Evolutionary conservation across 2,888 invertebrate species (phyloP), one percentile per base, ranked within the genome.

Genomic region (Tiliacea aurago): DNA sequence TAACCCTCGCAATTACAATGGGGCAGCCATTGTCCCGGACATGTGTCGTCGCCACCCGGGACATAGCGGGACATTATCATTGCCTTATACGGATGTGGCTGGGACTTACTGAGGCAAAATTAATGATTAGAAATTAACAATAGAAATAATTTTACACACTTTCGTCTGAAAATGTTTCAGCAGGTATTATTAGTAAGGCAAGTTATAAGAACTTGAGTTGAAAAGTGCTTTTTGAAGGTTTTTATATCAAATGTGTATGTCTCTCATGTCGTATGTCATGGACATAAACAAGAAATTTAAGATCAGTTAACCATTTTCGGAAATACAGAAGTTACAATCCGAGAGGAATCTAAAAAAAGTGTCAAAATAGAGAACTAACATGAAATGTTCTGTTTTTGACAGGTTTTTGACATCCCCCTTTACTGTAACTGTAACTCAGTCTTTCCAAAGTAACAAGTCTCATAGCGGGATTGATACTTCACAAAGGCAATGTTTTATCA

Each of bases 1-100:
- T 90, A 90, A 90, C 90, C 90, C 86, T 84, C 85, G 87, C 90
- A 91, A 91, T 90, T 90, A 90, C 90, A 89, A 90, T 88, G 83
- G 87, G 82, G 83, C 80, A 80, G 82, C 87, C 85, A 88, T 90
- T 89, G 86, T 88, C 84, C 86, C 68, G 70, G 81, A 88, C 87
- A 89, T 87, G 83, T 88, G 88, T 89, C 84, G 83, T 83, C 79
- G 81, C 83, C 84, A 86, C 85, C 73, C 71, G 68, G 67, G 78
- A 80, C 76, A 70, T 83, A 86, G 79, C 86, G 75, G 83, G 73
- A 80, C 62, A 80, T 79, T 84, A 80, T 83, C 86, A 77, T 64
- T 81, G 78, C 84, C 78, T 70, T 86, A 81, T 84, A 73, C 49
- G 84, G 78, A 72, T 73, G 59, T 56, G 20, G 7, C 53, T 70